Base-by-base conservation (phyloP, 2,888 invertebrate species). In the Phyllotreta striolata region DNA sequence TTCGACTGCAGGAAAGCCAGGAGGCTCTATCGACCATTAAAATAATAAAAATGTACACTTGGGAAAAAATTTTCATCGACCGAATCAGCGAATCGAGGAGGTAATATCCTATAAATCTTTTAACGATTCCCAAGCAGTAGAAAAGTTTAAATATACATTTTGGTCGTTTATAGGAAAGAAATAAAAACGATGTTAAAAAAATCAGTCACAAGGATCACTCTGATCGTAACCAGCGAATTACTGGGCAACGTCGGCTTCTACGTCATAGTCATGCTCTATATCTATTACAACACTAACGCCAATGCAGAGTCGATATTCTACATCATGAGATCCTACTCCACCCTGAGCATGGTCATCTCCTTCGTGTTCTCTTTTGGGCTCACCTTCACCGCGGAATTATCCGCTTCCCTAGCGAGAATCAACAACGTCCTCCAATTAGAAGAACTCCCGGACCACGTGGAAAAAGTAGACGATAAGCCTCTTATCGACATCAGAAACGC, bases 41-140 rank as follows among this genome's bases (percentile, higher is more conserved):
- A 65, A 72, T 74, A 12, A 72, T 77, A 6, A 77, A 77, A 71
- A 77, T 76, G 75, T 76, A 75, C 55, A 73, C 75, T 1, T 77
- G 77, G 77, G 75, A 77, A 66, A 68, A 64, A 47, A 71, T 73
- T 24, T 77, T 76, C 56, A 63, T 63, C 5, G 64, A 68, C 74
- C 83, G 67, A 89, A 89, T 77, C 82, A 88, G 66, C 82, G 84
- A 55, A 76, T 85, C 70, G n/a, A 70, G 76, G 70, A 66, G 55
- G 76, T 76, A 70, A 67, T 63, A 47, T 7, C 8, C 3, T 35
- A 9, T 35, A 24, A 51, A 51, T 10, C 10, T 35, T 35, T 35
- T 24, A 44, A n/a, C 39, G 6, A 39, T 8, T 8, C 6, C n/a
- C 13, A 47, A 35, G 38, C 6, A 38, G 13, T 37, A 6, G 8